These are phyloP conservation scores for Acrocyrtus sp. DNA, from an alignment of 2,888 invertebrate species.

Conservation along the genomic window DNA sequence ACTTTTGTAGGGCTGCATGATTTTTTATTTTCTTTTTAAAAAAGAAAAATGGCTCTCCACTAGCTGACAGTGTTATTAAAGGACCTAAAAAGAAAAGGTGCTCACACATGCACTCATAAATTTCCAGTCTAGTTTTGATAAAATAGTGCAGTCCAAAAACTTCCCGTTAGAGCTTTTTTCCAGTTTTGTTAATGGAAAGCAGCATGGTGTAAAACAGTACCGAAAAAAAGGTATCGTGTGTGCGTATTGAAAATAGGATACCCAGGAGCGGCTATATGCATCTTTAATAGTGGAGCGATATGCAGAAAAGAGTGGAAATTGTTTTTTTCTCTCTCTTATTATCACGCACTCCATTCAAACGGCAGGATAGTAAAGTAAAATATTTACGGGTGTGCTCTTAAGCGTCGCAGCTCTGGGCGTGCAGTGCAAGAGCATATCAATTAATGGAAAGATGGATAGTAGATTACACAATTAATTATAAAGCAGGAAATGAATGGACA, in stretches of 20 bases:
- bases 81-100: constrained; percentile 8
- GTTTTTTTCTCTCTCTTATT: too few species aligned
- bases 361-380: too few species aligned
- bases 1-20: too few species aligned
- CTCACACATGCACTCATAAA: constrained; percentile 14
- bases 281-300: constrained; percentile 26
- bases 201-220: constrained; percentile 30
- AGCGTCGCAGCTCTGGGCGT: too few species aligned
- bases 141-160: not conserved
- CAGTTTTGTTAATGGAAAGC: constrained; percentile 40
- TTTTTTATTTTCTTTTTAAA: too few species aligned
- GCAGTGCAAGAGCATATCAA: too few species aligned
- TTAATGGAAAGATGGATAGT: constrained; percentile 34
- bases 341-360: too few species aligned
- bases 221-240: not conserved
- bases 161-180: constrained; percentile 31
- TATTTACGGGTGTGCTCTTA: too few species aligned
- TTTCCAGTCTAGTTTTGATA: not conserved
- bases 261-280: constrained; percentile 36
- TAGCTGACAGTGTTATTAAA: too few species aligned
- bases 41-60: too few species aligned
- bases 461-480: constrained; percentile 62
- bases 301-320: too few species aligned
- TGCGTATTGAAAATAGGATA: constrained; percentile 6
- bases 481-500: constrained; percentile 18